Conservation (phyloP, 2,113 vertebrate genomes). For the Onychorhynchus coronatus region DNA sequence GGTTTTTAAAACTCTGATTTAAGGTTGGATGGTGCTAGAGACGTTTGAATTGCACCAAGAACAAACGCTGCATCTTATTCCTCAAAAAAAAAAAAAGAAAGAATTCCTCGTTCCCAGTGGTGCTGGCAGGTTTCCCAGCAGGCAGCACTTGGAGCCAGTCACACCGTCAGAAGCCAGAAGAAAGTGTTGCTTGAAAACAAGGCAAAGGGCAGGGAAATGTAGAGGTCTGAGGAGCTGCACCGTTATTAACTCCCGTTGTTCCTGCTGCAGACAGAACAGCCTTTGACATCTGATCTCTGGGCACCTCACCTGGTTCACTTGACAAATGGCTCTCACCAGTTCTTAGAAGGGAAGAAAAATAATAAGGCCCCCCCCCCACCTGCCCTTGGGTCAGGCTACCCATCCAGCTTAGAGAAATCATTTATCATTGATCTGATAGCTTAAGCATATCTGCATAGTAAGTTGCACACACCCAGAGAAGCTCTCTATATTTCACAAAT, state of each 20-base stretch:
- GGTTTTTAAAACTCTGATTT: not conserved
- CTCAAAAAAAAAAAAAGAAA: not conserved
- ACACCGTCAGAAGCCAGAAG: not conserved
- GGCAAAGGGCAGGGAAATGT: not conserved
- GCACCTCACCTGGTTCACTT: not conserved
- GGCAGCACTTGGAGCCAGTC: not conserved
- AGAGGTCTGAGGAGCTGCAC: not conserved
- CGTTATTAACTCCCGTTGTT: not conserved
- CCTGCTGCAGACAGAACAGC: not conserved
- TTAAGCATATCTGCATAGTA: conserved; percentile 35
- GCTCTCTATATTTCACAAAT: conserved; percentile 33
- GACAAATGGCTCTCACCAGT: conserved; percentile 4
- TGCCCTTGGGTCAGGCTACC: conserved; percentile 1
- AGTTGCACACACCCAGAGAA: not conserved
- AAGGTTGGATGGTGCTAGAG: not conserved
- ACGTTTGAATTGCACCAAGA: not conserved
- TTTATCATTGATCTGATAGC: conserved; percentile 43
- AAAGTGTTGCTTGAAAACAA: not conserved
- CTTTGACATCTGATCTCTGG: not conserved
- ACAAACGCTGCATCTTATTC: not conserved
- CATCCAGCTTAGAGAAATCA: conserved; percentile 28
- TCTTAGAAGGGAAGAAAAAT: not conserved
- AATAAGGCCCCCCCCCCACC: not conserved
- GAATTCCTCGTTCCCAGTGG: not conserved
- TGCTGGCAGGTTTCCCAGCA: not conserved